Percentiles rank a stretch among this genome's conserved stretches.
These are phyloP conservation scores for Artemisiospiza belli DNA, from an alignment of 2,113 vertebrate species.

Conservation along the genomic window DNA sequence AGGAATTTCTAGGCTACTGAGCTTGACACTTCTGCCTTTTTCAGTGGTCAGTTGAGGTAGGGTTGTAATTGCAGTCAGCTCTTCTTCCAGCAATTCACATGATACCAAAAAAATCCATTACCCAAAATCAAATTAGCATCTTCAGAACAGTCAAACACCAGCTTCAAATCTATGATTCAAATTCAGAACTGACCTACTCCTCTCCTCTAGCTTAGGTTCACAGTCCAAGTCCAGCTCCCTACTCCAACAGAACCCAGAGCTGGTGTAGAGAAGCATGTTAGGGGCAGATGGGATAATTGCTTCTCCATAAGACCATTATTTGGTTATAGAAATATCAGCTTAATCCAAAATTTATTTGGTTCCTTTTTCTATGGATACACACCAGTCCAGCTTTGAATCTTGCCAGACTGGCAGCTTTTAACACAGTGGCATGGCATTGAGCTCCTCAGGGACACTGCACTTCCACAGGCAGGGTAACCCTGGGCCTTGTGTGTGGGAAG, in stretches of 20 bases:
- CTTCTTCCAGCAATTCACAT: not conserved
- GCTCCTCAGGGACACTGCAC: not conserved
- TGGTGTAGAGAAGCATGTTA: accelerated
- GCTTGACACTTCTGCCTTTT: not conserved
- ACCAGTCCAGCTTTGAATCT: not conserved
- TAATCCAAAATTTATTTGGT: not conserved
- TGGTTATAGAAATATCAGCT: not conserved
- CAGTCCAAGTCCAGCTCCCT: not conserved
- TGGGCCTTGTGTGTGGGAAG: not conserved
- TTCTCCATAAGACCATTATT: not conserved
- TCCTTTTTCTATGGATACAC: not conserved
- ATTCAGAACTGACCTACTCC: not conserved
- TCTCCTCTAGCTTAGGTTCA: not conserved
- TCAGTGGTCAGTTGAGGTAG: not conserved
- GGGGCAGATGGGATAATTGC: not conserved
- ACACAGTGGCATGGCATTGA: not conserved
- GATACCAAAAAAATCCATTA: not conserved
- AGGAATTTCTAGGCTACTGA: not conserved
- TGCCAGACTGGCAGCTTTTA: not conserved
- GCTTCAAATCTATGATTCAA: not conserved
- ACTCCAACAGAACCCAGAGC: not conserved
- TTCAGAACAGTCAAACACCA: not conserved
- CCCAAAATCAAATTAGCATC: not conserved
- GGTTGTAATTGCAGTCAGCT: not conserved
- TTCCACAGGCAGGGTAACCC: not conserved